These are phyloP conservation scores for Hapalemur alaotrensis DNA, from an alignment of 2,797 vertebrate species.

Conservation along the genomic window DNA sequence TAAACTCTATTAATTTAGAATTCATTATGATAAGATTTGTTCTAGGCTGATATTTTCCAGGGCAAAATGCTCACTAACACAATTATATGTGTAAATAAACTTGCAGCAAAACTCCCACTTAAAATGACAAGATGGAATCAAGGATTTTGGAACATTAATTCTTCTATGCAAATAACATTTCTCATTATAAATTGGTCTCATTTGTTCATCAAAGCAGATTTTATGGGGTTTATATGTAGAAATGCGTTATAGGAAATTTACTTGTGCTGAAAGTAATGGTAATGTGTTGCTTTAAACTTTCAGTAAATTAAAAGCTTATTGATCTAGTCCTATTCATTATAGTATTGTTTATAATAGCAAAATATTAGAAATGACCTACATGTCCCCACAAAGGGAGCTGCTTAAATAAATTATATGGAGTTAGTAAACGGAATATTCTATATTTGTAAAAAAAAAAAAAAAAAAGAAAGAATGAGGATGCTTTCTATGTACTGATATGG, in stretches of 20 bases:
- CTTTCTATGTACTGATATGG: background rate
- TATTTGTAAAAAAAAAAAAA: background rate
- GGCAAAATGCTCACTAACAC: conserved; percentile 29
- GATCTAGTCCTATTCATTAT: background rate
- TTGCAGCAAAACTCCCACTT: conserved; percentile 13
- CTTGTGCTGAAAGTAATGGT: background rate
- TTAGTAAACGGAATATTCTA: background rate
- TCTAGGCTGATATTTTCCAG: conserved; percentile 20
- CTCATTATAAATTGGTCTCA: background rate
- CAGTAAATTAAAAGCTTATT: background rate
- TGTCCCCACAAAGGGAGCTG: background rate
- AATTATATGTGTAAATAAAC: conserved; percentile 42
- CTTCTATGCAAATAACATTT: background rate
- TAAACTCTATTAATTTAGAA: conserved; percentile 19
- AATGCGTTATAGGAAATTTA: background rate
- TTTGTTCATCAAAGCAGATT: background rate
- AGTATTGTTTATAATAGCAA: background rate
- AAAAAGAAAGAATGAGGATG: background rate
- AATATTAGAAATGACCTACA: background rate
- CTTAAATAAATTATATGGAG: background rate
- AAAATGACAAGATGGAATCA: background rate
- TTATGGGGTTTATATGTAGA: background rate
- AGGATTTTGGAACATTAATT: conserved; percentile 14
- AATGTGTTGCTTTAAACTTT: background rate
- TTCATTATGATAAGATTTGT: background rate